Base-by-base conservation (phyloP, 2,888 invertebrate genomes). In the Drosophila parthenogenetica region DNA sequence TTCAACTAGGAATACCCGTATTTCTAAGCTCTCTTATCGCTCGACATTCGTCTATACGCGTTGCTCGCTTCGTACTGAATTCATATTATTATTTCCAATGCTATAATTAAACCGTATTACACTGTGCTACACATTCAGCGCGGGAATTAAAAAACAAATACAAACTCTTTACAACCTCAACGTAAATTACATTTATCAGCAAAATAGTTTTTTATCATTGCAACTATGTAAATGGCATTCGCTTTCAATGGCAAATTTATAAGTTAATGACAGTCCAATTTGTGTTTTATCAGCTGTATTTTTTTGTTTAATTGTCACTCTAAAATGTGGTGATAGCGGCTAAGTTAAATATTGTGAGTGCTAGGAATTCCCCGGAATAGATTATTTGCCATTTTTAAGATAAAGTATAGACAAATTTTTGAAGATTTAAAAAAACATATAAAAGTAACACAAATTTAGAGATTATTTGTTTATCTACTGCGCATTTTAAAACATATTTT, bases 281-380 rank as follows among this genome's bases (percentile, higher is more conserved):
- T 51, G 7, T 51, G 58, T 60, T 55, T 63, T 76, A 72, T 80
- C 77, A 83, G 73, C 69, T 58, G 13, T 13, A 48, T 54, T 50
- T 59, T 51, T 51, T 51, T 50, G 51, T 42, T 29, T 32, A 22
- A 7, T 29, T 2, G 1, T 3, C 5, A 0, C 7, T 16, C 13
- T 16, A 16, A 58, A 70, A 69, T 43, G 70, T 62, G 70, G 57
- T 16, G 39, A 22, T 57, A 53, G n/a, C 25, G 42, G 17, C 22
- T 16, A 37, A 16, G 16, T 1, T 10, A 62, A 5, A 1, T n/a
- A 13, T 8, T 8, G 4, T 2, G 3, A 49, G 35, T 17, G 3
- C n/a, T 8, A 5, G 8, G 16, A 14, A 42, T 17, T 16, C 32
- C 8, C 0, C 13, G 48, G 49, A 10, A 8, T 7, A 10, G 22